Evolutionary conservation across 2,797 vertebrate species (phyloP).

Genomic region (Microctenopoma steveboyesi): DNA sequence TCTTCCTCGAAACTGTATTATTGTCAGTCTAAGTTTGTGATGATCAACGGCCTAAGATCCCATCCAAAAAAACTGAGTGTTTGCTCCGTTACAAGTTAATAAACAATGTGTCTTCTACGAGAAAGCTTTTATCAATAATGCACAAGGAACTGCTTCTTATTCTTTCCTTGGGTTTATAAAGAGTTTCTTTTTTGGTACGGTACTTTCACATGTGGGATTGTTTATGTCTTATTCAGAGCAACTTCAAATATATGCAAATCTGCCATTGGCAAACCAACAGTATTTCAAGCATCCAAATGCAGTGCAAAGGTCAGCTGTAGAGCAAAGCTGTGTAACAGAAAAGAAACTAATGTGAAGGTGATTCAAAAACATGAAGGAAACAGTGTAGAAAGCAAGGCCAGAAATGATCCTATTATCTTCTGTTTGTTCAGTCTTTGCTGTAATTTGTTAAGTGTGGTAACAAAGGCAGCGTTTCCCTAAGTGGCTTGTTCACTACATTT

Average conservation of each 20-base stretch:
- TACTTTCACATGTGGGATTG: not conserved
- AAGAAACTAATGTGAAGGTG: not conserved
- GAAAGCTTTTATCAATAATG: constrained; percentile 2
- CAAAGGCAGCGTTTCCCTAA: constrained; percentile 22
- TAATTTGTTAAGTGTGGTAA: constrained; percentile 7
- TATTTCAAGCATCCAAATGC: not conserved
- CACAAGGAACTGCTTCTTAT: not conserved
- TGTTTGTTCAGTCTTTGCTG: constrained; percentile 10
- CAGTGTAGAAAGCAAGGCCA: constrained; percentile 3
- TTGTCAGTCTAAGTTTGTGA: too few relatives aligned
- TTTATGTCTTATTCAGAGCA: not conserved
- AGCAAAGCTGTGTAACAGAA: not conserved
- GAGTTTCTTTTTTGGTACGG: not conserved
- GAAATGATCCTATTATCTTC: constrained; percentile 1
- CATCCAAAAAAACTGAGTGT: not conserved
- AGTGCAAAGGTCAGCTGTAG: not conserved
- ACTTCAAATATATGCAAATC: constrained; percentile 12
- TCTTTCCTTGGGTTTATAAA: not conserved
- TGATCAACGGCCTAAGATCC: too few relatives aligned
- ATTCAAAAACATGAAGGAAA: constrained; percentile 17
- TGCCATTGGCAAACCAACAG: not conserved
- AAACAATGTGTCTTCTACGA: constrained; percentile 1
- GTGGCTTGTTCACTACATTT: constrained; percentile 24
- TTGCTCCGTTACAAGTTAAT: constrained; percentile 4
- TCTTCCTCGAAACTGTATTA: too few relatives aligned